Percentiles rank a stretch among this genome's conserved stretches.
Conservation (phyloP, 2,797 vertebrate genomes). For the Microhierax caerulescens region DNA sequence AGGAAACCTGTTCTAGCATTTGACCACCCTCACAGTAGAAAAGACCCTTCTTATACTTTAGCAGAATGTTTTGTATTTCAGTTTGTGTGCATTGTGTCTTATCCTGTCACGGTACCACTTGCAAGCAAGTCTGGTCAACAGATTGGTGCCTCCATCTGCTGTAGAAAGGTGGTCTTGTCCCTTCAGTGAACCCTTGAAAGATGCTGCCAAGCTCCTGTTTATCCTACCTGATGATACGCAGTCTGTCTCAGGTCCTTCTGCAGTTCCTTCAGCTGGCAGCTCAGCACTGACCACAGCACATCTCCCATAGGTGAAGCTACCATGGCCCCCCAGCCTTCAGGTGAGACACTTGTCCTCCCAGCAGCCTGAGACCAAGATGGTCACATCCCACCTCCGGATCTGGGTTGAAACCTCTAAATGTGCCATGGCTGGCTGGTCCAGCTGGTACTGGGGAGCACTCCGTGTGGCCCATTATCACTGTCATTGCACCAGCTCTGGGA, state of each 20-base stretch:
- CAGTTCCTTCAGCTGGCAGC: neutral
- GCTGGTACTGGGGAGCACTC: neutral
- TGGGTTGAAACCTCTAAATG: neutral
- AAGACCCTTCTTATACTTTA: neutral
- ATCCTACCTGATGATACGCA: neutral
- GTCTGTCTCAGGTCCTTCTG: neutral
- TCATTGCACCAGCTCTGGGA: neutral
- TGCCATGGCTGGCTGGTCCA: neutral
- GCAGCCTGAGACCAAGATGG: neutral
- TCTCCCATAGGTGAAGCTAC: neutral
- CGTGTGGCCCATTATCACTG: neutral
- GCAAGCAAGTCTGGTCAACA: neutral
- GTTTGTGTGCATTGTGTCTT: rapidly evolving
- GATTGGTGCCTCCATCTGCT: neutral
- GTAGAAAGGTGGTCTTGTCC: neutral
- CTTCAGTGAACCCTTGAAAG: neutral
- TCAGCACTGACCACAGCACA: neutral
- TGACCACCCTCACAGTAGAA: neutral
- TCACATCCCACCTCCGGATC: neutral
- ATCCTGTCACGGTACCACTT: neutral
- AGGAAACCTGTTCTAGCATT: neutral
- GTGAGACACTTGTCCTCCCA: neutral
- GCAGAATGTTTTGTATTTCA: neutral
- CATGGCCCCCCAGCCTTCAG: neutral
- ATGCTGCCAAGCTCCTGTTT: neutral